These are phyloP conservation scores for Actinopyga echinites DNA, from an alignment of 53 echinoderm and acorn worm genomes.

Conservation along the genomic window DNA sequence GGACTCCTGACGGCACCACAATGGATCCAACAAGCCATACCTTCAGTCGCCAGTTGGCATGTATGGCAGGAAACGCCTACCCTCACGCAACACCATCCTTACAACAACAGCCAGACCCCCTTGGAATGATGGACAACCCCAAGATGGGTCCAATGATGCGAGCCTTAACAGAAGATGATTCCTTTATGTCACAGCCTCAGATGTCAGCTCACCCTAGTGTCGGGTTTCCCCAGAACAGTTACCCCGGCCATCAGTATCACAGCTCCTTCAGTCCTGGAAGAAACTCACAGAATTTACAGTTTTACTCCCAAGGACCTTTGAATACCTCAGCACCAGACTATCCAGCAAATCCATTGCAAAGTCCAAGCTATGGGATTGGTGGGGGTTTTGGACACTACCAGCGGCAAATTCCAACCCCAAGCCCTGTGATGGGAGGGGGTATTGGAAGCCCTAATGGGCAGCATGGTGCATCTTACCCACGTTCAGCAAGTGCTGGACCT, in stretches of 20 bases:
- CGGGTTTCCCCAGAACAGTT: conserved; percentile 40
- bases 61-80: conserved; percentile 35
- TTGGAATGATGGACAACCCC: conserved; percentile 49
- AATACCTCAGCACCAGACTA: conserved; percentile 42
- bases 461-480: conserved; percentile 55
- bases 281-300: conserved; percentile 57
- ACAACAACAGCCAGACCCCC: conserved; percentile 18
- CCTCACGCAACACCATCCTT: neutral
- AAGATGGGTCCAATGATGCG: conserved; percentile 94
- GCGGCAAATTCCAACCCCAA: conserved; percentile 69
- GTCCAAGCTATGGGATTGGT: conserved; percentile 53
- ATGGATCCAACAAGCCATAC: conserved; percentile 34
- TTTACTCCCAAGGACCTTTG: conserved; percentile 62
- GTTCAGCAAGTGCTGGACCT: conserved; percentile 74
- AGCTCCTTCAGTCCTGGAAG: conserved; percentile 40
- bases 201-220: neutral
- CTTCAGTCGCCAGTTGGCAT: conserved; percentile 40
- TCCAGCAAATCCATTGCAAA: conserved; percentile 21
- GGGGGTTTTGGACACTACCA: conserved; percentile 62
- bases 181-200: neutral
- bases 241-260: conserved; percentile 36
- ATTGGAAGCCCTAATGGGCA: conserved; percentile 84
- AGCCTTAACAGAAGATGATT: conserved; percentile 84
- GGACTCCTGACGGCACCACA: neutral
- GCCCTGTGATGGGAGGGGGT: conserved; percentile 65